A percentile compares a stretch with the other conserved stretches of the same genome.
Conservation (phyloP, 1,140 invertebrate genomes). For the Panulirus ornatus region DNA sequence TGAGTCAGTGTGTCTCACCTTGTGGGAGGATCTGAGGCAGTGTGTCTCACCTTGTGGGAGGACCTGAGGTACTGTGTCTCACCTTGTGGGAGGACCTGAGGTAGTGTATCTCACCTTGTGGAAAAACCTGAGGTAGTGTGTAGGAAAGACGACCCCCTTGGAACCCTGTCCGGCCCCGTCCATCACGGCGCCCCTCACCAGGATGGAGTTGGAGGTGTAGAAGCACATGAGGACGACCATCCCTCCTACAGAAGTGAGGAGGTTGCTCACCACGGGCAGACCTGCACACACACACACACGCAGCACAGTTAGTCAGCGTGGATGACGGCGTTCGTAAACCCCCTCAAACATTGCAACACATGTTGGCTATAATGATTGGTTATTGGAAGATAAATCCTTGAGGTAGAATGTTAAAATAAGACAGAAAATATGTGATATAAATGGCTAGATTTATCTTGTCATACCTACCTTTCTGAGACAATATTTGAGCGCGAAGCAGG, state of each 20-base stretch:
- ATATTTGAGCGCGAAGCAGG: too few species aligned
- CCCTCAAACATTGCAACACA: too few species aligned
- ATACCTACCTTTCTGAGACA: too few species aligned
- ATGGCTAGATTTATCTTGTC: too few species aligned
- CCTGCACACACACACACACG: too few species aligned
- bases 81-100: not conserved
- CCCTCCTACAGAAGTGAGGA: conserved; percentile 30
- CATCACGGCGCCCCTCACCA: conserved; percentile 57
- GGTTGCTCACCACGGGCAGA: conserved; percentile 53
- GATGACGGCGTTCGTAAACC: too few species aligned
- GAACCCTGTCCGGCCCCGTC: conserved; percentile 28
- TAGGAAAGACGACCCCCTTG: conserved; percentile 60
- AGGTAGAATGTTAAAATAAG: too few species aligned
- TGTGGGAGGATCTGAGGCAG: not conserved
- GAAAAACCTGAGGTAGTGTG: conserved; percentile 64
- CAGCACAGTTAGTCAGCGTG: too few species aligned
- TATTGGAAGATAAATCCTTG: too few species aligned
- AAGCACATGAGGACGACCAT: conserved; percentile 58
- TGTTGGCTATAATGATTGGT: too few species aligned
- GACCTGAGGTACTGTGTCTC: not conserved
- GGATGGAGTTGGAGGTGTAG: conserved; percentile 64
- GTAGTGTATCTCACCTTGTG: conserved; percentile 43
- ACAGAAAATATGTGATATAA: too few species aligned
- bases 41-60: not conserved
- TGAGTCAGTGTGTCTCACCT: not conserved